Evolutionary conservation across 2,888 invertebrate genomes (phyloP).

Genomic region (Coelinius sp.): DNA sequence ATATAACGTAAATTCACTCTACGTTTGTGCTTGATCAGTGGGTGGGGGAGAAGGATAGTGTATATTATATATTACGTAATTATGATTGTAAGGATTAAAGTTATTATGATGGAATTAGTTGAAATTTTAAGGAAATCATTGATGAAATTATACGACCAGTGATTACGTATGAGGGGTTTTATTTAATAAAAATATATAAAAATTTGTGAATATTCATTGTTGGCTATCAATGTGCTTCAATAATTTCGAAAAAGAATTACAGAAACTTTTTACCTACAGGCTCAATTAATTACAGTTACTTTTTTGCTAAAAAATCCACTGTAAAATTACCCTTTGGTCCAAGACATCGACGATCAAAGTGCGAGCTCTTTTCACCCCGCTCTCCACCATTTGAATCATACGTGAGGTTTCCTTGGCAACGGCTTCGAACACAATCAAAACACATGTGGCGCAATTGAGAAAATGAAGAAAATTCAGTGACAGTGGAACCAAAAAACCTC

Average conservation of each 20-base stretch:
- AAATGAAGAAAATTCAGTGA: neutral
- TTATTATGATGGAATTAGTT: conserved; percentile 41
- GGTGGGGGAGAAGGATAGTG: conserved; percentile 17
- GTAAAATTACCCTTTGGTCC: too few species aligned
- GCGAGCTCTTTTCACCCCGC: too few species aligned
- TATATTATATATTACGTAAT: conserved; percentile 43
- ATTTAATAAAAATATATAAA: conserved; percentile 63
- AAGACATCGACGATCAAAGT: too few species aligned
- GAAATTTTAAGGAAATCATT: conserved; percentile 52
- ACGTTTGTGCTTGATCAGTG: conserved; percentile 20
- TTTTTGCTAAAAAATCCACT: too few species aligned
- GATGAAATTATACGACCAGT: conserved; percentile 56
- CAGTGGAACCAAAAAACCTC: neutral
- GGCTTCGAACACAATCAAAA: conserved; percentile 23
- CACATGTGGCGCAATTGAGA: neutral
- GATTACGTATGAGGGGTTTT: conserved; percentile 35
- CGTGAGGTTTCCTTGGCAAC: conserved; percentile 32
- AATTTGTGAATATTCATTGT: conserved; percentile 37
- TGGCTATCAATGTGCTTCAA: neutral
- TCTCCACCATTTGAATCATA: neutral
- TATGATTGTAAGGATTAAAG: conserved; percentile 26
- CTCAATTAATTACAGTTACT: too few species aligned
- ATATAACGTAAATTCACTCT: conserved; percentile 37
- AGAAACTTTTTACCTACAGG: too few species aligned
- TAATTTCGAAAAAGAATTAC: too few species aligned